Evolutionary conservation across 2,797 vertebrate species (phyloP).

Genomic region (Gallinago stenura): DNA sequence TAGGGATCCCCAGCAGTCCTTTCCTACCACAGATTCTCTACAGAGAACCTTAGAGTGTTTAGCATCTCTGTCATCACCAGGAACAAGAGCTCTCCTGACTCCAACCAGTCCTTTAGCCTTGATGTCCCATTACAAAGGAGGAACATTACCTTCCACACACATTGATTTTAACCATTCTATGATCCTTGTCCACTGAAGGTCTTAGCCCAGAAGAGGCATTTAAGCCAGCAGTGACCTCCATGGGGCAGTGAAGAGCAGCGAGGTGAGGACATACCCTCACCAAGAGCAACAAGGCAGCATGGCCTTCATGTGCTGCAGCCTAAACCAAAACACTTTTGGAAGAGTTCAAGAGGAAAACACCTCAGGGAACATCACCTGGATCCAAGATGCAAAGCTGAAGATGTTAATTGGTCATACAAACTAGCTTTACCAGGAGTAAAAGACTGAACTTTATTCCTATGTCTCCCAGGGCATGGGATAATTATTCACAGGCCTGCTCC

Average conservation of each 20-base stretch:
- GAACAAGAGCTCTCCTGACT: not conserved
- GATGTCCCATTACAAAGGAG: not conserved
- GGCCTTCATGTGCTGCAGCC: not conserved
- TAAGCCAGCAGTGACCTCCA: not conserved
- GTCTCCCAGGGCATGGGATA: not conserved
- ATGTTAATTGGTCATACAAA: not conserved
- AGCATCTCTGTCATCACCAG: not conserved
- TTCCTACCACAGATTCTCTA: not conserved
- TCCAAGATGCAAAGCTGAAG: not conserved
- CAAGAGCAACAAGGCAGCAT: not conserved
- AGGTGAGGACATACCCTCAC: not conserved
- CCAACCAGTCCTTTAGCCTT: not conserved
- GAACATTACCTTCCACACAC: not conserved
- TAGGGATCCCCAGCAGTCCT: not conserved
- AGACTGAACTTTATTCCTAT: not conserved
- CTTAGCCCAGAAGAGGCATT: not conserved
- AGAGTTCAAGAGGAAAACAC: not conserved
- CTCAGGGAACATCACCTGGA: not conserved
- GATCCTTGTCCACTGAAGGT: not conserved
- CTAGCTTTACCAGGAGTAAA: not conserved
- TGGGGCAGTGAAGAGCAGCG: accelerated
- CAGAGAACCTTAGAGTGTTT: not conserved
- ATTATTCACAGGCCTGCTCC: not conserved
- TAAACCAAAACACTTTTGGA: not conserved
- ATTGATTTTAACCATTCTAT: no score